A percentile compares a stretch with the other conserved stretches of the same genome.
Evolutionary conservation across 1,140 invertebrate genomes (phyloP).

Genomic region (Chlorops oryzae): DNA sequence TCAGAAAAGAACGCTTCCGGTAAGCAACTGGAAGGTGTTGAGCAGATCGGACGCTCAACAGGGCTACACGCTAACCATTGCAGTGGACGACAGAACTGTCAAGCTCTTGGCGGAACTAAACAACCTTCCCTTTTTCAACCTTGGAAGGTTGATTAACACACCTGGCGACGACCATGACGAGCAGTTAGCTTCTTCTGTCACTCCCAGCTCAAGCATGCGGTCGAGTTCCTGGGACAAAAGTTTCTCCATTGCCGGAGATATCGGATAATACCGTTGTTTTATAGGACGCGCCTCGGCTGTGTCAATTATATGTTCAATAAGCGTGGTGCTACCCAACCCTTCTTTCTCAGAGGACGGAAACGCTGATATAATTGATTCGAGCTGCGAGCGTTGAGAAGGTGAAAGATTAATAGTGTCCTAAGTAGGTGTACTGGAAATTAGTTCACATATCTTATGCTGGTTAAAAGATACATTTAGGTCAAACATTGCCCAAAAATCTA

Average conservation of each 20-base stretch:
- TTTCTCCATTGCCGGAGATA: slow-evolving; percentile 21
- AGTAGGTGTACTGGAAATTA: neutral
- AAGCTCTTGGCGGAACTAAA: no score
- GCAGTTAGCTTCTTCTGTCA: slow-evolving; percentile 22
- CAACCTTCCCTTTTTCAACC: no score
- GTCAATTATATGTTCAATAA: slow-evolving; percentile 3
- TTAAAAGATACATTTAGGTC: neutral
- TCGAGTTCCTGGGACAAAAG: slow-evolving; percentile 21
- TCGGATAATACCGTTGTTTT: slow-evolving; percentile 23
- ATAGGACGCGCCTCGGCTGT: slow-evolving; percentile 5
- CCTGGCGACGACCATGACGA: slow-evolving; percentile 9
- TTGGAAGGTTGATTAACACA: neutral
- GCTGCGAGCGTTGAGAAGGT: neutral
- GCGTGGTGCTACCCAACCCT: neutral
- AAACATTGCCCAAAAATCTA: slow-evolving; percentile 16
- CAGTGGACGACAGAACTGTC: no score
- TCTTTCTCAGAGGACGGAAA: slow-evolving; percentile 5
- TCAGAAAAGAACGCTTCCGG: no score
- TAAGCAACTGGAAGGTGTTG: no score
- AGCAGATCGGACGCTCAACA: no score
- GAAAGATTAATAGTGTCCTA: neutral
- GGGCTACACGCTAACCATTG: no score
- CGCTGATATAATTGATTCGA: neutral
- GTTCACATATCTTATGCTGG: neutral
- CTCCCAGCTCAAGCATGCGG: slow-evolving; percentile 22